Percentiles rank a stretch among this genome's conserved stretches.
Evolutionary conservation across 2,797 vertebrate genomes (phyloP).

Genomic region (Bucorvus abyssinicus): DNA sequence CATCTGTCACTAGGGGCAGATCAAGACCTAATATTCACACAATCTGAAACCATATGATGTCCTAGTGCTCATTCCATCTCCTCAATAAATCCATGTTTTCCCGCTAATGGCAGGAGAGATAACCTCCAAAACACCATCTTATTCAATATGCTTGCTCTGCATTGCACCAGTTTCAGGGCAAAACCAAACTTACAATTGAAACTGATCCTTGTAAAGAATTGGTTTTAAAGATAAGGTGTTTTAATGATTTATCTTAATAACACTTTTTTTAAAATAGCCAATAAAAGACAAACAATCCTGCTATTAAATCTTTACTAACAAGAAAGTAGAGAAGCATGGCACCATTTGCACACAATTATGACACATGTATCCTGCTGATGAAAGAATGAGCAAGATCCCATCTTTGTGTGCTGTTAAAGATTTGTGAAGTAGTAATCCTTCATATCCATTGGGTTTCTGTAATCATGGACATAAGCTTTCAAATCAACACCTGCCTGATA

Average conservation of each 20-base stretch:
- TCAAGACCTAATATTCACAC: neutral
- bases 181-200: neutral
- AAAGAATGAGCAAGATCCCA: neutral
- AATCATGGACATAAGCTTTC: neutral
- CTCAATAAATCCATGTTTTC: neutral
- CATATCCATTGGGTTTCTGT: neutral
- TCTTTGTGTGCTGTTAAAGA: neutral
- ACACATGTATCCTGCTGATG: neutral
- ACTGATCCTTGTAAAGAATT: neutral
- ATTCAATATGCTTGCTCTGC: neutral
- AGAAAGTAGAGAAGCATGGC: neutral
- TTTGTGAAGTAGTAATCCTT: neutral
- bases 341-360: neutral
- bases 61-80: neutral
- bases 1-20: neutral
- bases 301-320: neutral
- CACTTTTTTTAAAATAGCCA: neutral
- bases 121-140: neutral
- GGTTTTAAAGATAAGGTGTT: neutral
- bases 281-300: neutral
- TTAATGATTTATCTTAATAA: neutral
- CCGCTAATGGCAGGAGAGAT: neutral
- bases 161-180: neutral
- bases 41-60: rapidly evolving
- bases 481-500: neutral